A percentile compares a stretch with the other conserved stretches of the same genome.
phyloP scores from a whole-genome alignment of 2,113 vertebrate species.

The Paradisaea rubra region DNA sequence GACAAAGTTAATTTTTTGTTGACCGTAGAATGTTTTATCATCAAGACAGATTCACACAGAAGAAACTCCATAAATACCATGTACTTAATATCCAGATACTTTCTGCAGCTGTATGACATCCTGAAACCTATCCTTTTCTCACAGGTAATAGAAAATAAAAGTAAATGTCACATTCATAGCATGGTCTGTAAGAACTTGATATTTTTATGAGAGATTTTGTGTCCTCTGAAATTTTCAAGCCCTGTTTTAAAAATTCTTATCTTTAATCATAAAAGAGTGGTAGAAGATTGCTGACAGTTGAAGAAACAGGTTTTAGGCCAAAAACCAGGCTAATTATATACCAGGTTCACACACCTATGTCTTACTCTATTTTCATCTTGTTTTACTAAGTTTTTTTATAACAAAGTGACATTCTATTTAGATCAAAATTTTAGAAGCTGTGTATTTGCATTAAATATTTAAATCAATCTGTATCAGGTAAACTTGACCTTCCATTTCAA shows the following conservation, averaged over 20 bases:
- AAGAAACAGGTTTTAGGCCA: not conserved
- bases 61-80: not conserved
- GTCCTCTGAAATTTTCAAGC: not conserved
- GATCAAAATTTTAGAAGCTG: not conserved
- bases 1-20: not conserved
- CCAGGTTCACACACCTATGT: not conserved
- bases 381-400: not conserved
- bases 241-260: not conserved
- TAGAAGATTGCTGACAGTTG: not conserved
- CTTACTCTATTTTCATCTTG: not conserved
- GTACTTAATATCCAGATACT: not conserved
- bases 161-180: not conserved
- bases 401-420: not conserved
- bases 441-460: slow-evolving; percentile 8
- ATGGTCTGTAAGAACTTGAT: not conserved
- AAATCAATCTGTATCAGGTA: not conserved
- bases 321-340: not conserved
- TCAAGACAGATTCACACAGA: not conserved
- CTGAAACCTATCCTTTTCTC: not conserved
- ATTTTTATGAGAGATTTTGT: not conserved
- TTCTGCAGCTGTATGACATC: not conserved
- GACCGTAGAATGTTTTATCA: not conserved
- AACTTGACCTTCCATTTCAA: not conserved
- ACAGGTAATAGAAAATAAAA: not conserved
- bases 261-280: not conserved